Evolutionary conservation across 92 coral and sea anemone genomes (phyloP).

Genomic region (Parazoanthus darwini): DNA sequence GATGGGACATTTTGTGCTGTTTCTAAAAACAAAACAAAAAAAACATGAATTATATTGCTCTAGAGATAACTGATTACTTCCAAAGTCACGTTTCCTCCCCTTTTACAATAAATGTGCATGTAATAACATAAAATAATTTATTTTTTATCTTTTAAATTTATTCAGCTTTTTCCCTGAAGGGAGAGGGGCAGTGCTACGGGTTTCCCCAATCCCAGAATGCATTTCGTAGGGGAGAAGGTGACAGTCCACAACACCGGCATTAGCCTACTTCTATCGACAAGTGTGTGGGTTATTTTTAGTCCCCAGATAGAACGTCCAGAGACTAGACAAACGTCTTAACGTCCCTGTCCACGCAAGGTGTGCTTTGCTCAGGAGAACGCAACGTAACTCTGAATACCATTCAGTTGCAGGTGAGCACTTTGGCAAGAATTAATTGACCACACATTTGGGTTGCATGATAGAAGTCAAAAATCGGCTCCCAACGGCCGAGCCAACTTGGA

Average conservation of each 20-base stretch:
- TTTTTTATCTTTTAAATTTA: too few relatives aligned
- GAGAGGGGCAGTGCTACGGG: too few relatives aligned
- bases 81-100: neutral
- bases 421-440: neutral
- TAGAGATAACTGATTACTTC: neutral
- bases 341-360: too few relatives aligned
- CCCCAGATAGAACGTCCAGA: too few relatives aligned
- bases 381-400: neutral
- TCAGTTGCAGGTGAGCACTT: neutral
- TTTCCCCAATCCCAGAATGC: too few relatives aligned
- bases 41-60: neutral
- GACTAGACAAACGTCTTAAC: too few relatives aligned
- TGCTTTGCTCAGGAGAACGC: neutral
- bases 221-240: too few relatives aligned
- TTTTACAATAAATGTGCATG: neutral
- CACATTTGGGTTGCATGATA: neutral
- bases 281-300: too few relatives aligned
- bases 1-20: neutral
- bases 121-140: neutral
- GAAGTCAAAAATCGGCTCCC: neutral
- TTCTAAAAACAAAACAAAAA: neutral
- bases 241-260: too few relatives aligned
- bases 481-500: neutral
- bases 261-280: too few relatives aligned
- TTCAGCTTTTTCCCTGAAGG: too few relatives aligned